These are phyloP conservation scores for Noctua pronuba DNA, from an alignment of 2,888 invertebrate species.

Conservation along the genomic window DNA sequence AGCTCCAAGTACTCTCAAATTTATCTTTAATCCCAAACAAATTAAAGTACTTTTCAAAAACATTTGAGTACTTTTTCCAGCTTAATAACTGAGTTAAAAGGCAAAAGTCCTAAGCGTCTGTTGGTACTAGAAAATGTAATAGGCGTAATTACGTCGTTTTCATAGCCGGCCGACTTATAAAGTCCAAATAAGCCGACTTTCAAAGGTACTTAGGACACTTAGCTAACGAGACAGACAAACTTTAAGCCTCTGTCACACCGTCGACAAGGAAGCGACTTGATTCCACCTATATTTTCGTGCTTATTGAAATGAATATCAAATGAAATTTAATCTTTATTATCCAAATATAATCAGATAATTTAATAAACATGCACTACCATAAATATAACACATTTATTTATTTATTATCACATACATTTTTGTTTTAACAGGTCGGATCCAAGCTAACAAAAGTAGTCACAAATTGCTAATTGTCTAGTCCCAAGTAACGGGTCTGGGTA, in stretches of 20 bases:
- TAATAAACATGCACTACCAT: too few relatives aligned
- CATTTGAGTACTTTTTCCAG: slow-evolving; percentile 9
- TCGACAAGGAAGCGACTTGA: too few relatives aligned
- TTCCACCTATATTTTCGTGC: not conserved
- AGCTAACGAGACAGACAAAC: slow-evolving; percentile 39
- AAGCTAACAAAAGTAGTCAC: too few relatives aligned
- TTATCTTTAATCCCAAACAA: slow-evolving; percentile 1
- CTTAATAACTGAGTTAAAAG: slow-evolving; percentile 22
- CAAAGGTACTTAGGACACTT: slow-evolving; percentile 21
- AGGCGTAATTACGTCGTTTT: slow-evolving; percentile 48
- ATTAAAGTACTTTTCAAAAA: slow-evolving; percentile 16
- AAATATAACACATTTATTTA: too few relatives aligned
- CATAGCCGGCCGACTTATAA: slow-evolving; percentile 32
- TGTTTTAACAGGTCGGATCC: too few relatives aligned
- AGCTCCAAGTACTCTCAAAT: not conserved
- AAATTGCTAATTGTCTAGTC: too few relatives aligned
- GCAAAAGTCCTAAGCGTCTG: slow-evolving; percentile 31
- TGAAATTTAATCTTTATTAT: not conserved
- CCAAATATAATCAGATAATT: too few relatives aligned
- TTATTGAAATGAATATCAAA: not conserved
- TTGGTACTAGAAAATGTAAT: slow-evolving; percentile 43
- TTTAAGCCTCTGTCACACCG: slow-evolving; percentile 15
- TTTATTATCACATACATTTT: too few relatives aligned
- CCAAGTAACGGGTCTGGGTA: too few relatives aligned
- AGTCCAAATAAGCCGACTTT: slow-evolving; percentile 44